A percentile compares a stretch with the other conserved stretches of the same genome.
phyloP scores from a whole-genome alignment of 2,888 invertebrate genomes.

The Perizoma affinitatum region DNA sequence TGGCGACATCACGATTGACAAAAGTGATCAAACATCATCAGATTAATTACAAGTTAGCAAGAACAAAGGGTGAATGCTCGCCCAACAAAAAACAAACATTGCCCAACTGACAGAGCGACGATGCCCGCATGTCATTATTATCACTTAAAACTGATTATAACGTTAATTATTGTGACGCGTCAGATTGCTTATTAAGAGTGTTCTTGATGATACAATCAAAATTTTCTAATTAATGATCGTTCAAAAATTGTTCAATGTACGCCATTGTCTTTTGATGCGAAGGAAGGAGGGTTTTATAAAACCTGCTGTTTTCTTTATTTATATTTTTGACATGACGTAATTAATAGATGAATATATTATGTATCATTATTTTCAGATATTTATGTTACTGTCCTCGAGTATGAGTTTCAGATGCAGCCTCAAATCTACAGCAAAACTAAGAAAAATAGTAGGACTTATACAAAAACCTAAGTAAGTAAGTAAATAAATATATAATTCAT shows the following conservation, averaged over 20 bases:
- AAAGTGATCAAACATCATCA: constrained; percentile 3
- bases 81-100: constrained; percentile 65
- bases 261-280: constrained; percentile 46
- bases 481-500: too few species aligned
- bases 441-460: too few species aligned
- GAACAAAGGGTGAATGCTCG: constrained; percentile 68
- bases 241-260: background rate
- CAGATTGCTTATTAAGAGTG: constrained; percentile 73
- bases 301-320: too few species aligned
- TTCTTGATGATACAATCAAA: constrained; percentile 66
- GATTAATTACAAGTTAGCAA: constrained; percentile 36
- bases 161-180: constrained; percentile 75
- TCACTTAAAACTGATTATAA: constrained; percentile 77
- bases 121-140: constrained; percentile 65
- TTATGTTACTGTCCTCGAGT: too few species aligned
- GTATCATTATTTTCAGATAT: too few species aligned
- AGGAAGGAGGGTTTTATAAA: too few species aligned
- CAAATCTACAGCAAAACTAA: too few species aligned
- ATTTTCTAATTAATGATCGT: constrained; percentile 38
- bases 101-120: constrained; percentile 36
- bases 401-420: too few species aligned
- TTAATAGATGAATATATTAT: too few species aligned
- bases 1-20: too few species aligned
- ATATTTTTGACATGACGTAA: too few species aligned
- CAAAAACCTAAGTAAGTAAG: too few species aligned